Evolutionary conservation across 30 jellyfish, hydroid and myxozoan genomes (phyloP).

Genomic region (Hydractinia echinata): DNA sequence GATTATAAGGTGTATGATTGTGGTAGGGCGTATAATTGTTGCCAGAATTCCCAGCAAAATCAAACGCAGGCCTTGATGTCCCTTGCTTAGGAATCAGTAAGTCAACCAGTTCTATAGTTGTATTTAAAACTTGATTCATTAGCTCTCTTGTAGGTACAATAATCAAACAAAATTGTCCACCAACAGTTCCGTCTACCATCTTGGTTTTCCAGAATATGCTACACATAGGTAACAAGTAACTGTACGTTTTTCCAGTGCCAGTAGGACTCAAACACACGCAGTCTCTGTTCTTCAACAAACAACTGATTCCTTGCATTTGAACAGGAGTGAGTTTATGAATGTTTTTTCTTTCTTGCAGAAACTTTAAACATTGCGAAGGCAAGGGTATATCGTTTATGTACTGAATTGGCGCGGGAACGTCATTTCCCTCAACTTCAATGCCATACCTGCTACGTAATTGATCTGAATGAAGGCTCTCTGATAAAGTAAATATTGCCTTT

Average conservation of each 20-base stretch:
- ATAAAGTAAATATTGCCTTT: not conserved
- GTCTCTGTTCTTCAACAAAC: slow-evolving; percentile 61
- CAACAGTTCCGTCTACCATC: not conserved
- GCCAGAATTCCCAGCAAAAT: no score
- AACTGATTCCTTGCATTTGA: slow-evolving; percentile 80
- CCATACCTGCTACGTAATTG: slow-evolving; percentile 50
- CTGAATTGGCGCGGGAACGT: slow-evolving; percentile 55
- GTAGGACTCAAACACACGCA: slow-evolving; percentile 71
- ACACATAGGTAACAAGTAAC: slow-evolving; percentile 67
- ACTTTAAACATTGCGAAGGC: slow-evolving; percentile 31
- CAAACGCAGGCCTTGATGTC: no score
- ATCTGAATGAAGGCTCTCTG: slow-evolving; percentile 15
- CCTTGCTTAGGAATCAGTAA: no score
- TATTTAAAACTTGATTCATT: slow-evolving; percentile 64
- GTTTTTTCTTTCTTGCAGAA: slow-evolving; percentile 14
- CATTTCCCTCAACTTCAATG: slow-evolving; percentile 66
- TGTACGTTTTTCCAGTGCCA: slow-evolving; percentile 87
- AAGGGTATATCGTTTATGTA: slow-evolving; percentile 48
- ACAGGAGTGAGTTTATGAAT: slow-evolving; percentile 69
- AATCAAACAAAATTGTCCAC: slow-evolving; percentile 47
- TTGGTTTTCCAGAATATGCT: slow-evolving; percentile 18
- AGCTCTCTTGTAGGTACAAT: slow-evolving; percentile 90
- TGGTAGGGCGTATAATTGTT: no score
- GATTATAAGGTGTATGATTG: no score
- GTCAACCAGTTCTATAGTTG: slow-evolving; percentile 13